A percentile compares a stretch with the other conserved stretches of the same genome.
These are phyloP conservation scores for Bombus breviceps DNA, from an alignment of 1,140 invertebrate genomes.

Conservation along the genomic window DNA sequence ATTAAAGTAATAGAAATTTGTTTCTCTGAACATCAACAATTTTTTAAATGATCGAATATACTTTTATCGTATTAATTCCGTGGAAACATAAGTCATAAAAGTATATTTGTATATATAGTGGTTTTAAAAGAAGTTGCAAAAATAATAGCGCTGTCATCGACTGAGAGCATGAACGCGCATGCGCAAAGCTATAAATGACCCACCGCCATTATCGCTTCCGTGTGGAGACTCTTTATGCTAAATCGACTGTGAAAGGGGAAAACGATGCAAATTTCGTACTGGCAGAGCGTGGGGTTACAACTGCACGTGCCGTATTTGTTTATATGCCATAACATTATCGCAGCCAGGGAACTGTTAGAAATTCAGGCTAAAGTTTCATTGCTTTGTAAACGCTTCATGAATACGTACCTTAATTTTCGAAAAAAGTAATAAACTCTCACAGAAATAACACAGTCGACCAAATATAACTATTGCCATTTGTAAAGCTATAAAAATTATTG, in stretches of 20 bases:
- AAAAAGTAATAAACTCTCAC: background rate
- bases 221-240: slow-evolving; percentile 55
- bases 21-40: background rate
- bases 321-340: slow-evolving; percentile 19
- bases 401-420: slow-evolving; percentile 15
- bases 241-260: slow-evolving; percentile 24
- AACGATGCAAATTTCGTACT: slow-evolving; percentile 37
- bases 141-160: slow-evolving; percentile 12
- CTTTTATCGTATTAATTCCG: background rate
- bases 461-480: slow-evolving; percentile 1
- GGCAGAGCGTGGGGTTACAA: slow-evolving; percentile 6
- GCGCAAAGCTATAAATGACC: slow-evolving; percentile 13
- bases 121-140: background rate
- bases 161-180: background rate
- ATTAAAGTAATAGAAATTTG: background rate
- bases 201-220: slow-evolving; percentile 50
- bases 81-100: background rate
- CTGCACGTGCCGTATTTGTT: slow-evolving; percentile 37
- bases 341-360: background rate
- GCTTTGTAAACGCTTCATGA: background rate
- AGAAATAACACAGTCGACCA: background rate
- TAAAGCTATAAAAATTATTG: background rate
- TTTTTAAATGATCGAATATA: background rate
- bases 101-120: background rate
- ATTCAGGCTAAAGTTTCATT: background rate